These are phyloP conservation scores for Brevimyrus niger DNA, from an alignment of 2,113 vertebrate species.

Conservation along the genomic window DNA sequence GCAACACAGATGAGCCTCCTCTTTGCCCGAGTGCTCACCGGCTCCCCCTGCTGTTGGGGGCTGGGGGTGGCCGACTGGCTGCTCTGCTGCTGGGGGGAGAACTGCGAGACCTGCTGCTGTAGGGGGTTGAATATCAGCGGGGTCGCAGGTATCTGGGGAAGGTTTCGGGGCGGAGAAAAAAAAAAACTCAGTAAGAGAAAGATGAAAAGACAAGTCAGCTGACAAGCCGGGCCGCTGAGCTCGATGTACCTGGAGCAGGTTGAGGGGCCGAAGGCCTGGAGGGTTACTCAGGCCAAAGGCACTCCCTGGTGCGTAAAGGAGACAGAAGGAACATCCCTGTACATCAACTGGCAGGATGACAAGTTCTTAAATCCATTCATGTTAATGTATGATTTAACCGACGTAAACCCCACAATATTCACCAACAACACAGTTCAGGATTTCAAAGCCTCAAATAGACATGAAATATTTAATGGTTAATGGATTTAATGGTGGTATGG, in stretches of 20 bases:
- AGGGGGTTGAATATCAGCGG: constrained; percentile 82
- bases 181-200: constrained; percentile 1
- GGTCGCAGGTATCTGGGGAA: constrained; percentile 67
- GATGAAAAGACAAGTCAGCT: not conserved
- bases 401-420: not conserved
- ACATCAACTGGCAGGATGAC: not conserved
- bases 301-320: constrained; percentile 69
- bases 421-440: not conserved
- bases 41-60: constrained; percentile 72
- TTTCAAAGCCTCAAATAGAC: not conserved
- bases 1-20: not conserved
- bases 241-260: constrained; percentile 84
- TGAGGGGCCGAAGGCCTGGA: constrained; percentile 80
- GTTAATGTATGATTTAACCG: not conserved
- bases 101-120: constrained; percentile 74
- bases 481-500: constrained; percentile 12
- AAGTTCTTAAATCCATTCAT: not conserved
- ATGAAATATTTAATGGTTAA: not conserved
- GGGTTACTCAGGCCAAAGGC: constrained; percentile 86
- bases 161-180: not conserved
- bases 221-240: not conserved
- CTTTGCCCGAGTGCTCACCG: constrained; percentile 47
- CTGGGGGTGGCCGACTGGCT: constrained; percentile 69
- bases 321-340: not conserved
- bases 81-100: constrained; percentile 62